Conservation (phyloP, 2,888 invertebrate genomes). For the Rhingia campestris region DNA sequence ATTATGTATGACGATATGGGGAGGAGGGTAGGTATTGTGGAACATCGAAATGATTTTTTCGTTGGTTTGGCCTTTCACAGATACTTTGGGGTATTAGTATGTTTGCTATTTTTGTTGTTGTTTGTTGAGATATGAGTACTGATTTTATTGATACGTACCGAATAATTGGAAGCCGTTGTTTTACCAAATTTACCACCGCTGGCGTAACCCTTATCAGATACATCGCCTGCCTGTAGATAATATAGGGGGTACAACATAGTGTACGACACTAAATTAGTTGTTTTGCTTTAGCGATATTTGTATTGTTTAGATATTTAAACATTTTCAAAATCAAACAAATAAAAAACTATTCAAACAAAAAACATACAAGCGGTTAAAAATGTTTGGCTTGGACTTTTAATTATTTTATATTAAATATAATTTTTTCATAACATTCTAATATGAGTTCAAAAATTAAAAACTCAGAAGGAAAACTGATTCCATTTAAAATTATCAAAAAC, state of each 20-base stretch:
- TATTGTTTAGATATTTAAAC: conserved; percentile 28
- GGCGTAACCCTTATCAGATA: conserved; percentile 78
- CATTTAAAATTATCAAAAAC: too few relatives aligned
- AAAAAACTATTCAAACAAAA: conserved; percentile 10
- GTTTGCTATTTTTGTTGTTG: conserved; percentile 27
- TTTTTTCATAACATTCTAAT: not conserved
- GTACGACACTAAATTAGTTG: conserved; percentile 75
- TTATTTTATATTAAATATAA: conserved; percentile 5
- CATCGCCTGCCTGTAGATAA: conserved; percentile 83
- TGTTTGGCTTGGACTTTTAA: conserved; percentile 29
- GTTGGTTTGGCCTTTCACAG: conserved; percentile 9
- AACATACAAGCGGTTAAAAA: not conserved
- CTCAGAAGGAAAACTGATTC: too few relatives aligned
- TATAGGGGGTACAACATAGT: conserved; percentile 78
- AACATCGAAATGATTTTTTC: conserved; percentile 55
- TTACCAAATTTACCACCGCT: conserved; percentile 83
- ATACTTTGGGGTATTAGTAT: conserved; percentile 50
- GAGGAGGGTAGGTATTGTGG: not conserved
- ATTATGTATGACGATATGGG: not conserved
- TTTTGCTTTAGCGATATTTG: conserved; percentile 51
- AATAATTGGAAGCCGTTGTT: conserved; percentile 83
- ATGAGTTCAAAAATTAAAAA: too few relatives aligned
- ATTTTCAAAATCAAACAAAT: conserved; percentile 15
- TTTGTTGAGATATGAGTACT: conserved; percentile 76
- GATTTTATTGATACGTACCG: conserved; percentile 84